These are phyloP conservation scores for Xanthorhoe designata DNA, from an alignment of 2,888 invertebrate genomes.

Conservation along the genomic window DNA sequence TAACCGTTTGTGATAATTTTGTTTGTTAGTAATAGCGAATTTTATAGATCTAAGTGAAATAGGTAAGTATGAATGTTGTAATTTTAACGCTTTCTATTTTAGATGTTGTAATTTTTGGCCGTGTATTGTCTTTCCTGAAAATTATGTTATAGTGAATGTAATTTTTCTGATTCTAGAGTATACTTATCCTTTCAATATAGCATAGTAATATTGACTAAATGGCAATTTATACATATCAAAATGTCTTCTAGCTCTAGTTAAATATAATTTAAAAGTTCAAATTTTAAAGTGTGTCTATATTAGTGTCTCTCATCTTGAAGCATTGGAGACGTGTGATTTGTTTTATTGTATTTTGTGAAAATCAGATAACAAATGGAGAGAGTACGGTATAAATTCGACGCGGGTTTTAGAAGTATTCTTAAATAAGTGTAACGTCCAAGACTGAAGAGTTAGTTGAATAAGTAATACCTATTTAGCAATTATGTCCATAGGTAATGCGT, in stretches of 20 bases:
- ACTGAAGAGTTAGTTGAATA: slow-evolving; percentile 84
- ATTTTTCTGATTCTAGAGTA: slow-evolving; percentile 71
- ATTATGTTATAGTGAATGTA: slow-evolving; percentile 71
- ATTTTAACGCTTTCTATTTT: slow-evolving; percentile 76
- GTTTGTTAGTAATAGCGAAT: slow-evolving; percentile 69
- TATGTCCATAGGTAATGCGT: slow-evolving; percentile 81
- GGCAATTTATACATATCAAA: slow-evolving; percentile 49
- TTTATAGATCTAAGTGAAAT: slow-evolving; percentile 60
- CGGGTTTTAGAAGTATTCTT: slow-evolving; percentile 82
- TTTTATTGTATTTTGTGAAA: slow-evolving; percentile 41
- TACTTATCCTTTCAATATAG: slow-evolving; percentile 48
- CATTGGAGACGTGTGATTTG: slow-evolving; percentile 52
- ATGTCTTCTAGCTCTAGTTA: slow-evolving; percentile 47
- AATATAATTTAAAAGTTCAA: slow-evolving; percentile 48
- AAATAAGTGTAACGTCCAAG: slow-evolving; percentile 85
- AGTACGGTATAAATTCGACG: slow-evolving; percentile 72
- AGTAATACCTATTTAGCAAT: slow-evolving; percentile 83
- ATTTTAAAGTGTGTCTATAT: slow-evolving; percentile 48
- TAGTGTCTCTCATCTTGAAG: slow-evolving; percentile 43
- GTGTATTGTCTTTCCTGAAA: slow-evolving; percentile 71
- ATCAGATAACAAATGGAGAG: slow-evolving; percentile 52
- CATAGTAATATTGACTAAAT: slow-evolving; percentile 40
- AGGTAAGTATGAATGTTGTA: slow-evolving; percentile 72
- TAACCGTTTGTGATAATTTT: slow-evolving; percentile 76
- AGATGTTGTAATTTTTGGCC: slow-evolving; percentile 75